Base-by-base conservation (phyloP, 2,113 vertebrate genomes). In the Nothocercus julius region DNA sequence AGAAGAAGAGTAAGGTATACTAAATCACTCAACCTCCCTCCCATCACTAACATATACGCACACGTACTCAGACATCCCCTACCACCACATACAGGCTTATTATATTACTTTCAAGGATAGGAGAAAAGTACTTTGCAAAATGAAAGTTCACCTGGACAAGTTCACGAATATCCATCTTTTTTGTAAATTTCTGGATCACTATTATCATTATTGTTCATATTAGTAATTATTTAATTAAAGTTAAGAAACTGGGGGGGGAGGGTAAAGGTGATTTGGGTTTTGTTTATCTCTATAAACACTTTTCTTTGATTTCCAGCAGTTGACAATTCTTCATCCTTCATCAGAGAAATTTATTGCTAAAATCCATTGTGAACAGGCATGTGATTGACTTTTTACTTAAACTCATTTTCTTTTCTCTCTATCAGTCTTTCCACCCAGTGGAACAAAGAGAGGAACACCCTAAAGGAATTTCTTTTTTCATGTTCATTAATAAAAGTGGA, bases 131-230 rank as follows among this genome's bases (percentile, higher is more conserved):
- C 61, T 90, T 49, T 34, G 1, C 22, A 62, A 87, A 81, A 62
- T n/a, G 3, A 21, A 7, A 76, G 2, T 70, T 2, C 28, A 59
- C 79, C 47, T 91, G 59, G 7, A 11, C 56, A 78, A 42, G 69
- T 51, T 74, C 19, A 59, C 4, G 21, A 49, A 19, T 49, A 47
- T 47, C 47, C 47, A 47, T 47, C 47, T 47, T 19, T 6, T 82
- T 54, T 67, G 5, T 68, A 12, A 68, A 64, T 89, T 91, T 15
- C 25, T 68, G 25, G 47, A 51, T 87, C 75, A 27, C 30, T 42
- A 21, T 25, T 87, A 28, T 75, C 92, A 85, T 87, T 25, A 61
- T 22, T 24, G 79, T 56, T 54, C 84, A 82, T 61, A 81, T 49
- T 49, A 49, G 9, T 22, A 49, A 24, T 49, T 49, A 49, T 49